Evolutionary conservation across 2,113 vertebrate genomes (phyloP).

Genomic region (Chamaea fasciata): DNA sequence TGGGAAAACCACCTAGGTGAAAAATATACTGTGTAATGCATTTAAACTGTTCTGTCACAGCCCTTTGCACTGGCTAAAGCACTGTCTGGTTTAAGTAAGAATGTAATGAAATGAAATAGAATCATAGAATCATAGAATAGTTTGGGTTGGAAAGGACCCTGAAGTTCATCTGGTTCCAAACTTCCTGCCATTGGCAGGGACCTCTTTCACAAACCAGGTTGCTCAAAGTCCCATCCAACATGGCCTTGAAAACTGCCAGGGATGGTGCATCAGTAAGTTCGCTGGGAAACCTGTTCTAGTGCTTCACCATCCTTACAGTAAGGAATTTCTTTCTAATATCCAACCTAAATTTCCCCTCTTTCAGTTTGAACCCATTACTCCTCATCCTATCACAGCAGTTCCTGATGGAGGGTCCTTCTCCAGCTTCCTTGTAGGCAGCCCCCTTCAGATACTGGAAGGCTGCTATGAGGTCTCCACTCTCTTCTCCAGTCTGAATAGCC

Average conservation of each 20-base stretch:
- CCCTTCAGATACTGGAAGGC: neutral
- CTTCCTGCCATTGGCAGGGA: neutral
- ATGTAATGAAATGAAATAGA: neutral
- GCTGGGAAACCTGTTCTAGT: neutral
- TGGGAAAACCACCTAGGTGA: neutral
- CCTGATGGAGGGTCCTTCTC: neutral
- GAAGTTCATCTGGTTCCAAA: neutral
- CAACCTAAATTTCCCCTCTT: neutral
- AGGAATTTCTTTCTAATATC: neutral
- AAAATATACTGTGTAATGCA: neutral
- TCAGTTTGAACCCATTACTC: neutral
- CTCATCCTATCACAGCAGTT: neutral
- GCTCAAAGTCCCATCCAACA: neutral
- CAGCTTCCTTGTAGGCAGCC: neutral
- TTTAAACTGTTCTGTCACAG: neutral
- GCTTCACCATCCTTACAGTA: neutral
- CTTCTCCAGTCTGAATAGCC: neutral
- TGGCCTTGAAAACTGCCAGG: neutral
- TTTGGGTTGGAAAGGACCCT: neutral
- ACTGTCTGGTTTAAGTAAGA: neutral
- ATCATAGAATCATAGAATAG: neutral
- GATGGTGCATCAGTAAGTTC: neutral
- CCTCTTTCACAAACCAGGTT: neutral
- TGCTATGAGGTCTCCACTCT: neutral
- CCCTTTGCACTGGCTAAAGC: neutral